Evolutionary conservation across 2,113 vertebrate genomes (phyloP).

Genomic region (Sarotherodon lohbergeri): DNA sequence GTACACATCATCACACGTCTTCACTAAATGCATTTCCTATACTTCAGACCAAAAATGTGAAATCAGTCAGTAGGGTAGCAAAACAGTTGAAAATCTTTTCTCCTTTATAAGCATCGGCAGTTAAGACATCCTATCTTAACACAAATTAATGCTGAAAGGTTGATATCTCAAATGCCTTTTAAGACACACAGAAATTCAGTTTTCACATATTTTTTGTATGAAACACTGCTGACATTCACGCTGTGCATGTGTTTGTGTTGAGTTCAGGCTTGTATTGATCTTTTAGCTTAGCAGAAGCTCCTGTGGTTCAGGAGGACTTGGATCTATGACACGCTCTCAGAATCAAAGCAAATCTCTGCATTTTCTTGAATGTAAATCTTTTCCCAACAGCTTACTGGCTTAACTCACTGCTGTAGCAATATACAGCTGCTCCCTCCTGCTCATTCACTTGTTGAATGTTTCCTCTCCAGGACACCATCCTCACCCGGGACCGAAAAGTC

Average conservation of each 20-base stretch:
- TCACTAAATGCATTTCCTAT: not conserved
- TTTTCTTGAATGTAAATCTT: not conserved
- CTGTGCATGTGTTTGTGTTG: accelerated
- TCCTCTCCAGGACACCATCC: not conserved
- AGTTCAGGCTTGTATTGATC: not conserved
- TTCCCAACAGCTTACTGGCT: not conserved
- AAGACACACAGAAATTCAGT: not conserved
- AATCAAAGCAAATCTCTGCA: not conserved
- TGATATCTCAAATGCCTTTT: not conserved
- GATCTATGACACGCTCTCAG: not conserved
- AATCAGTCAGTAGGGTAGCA: not conserved
- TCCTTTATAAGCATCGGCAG: accelerated
- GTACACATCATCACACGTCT: not conserved
- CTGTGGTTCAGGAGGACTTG: not conserved
- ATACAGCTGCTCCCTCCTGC: not conserved
- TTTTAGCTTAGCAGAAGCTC: not conserved
- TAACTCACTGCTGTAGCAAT: not conserved
- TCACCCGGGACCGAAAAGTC: not conserved
- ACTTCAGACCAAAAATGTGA: accelerated
- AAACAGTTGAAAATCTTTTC: not conserved
- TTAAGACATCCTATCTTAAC: not conserved
- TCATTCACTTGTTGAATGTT: not conserved
- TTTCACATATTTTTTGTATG: not conserved
- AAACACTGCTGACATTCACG: accelerated
- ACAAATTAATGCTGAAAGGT: not conserved